These are phyloP conservation scores for Yoshiicerus persimilis DNA, from an alignment of 1,140 invertebrate species.

Conservation along the genomic window DNA sequence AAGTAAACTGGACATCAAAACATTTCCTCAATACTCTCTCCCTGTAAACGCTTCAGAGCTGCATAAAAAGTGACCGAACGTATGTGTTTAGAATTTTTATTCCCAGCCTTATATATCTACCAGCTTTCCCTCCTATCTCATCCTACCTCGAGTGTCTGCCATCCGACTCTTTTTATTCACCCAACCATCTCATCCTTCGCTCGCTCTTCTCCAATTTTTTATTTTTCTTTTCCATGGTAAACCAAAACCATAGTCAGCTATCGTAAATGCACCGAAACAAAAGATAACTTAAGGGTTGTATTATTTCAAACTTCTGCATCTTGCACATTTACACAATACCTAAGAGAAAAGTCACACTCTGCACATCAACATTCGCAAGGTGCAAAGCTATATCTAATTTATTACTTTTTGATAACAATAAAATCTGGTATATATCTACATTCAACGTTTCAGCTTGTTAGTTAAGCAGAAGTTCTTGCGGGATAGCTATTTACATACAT, in stretches of 20 bases:
- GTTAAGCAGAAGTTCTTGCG: no score
- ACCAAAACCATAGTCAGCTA: background rate
- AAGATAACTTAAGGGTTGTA: background rate
- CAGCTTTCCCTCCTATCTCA: background rate
- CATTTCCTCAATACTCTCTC: background rate
- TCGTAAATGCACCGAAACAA: background rate
- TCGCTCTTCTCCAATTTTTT: background rate
- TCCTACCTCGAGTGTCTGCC: background rate
- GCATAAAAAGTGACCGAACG: slow-evolving; percentile 23
- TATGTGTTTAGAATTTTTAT: slow-evolving; percentile 25
- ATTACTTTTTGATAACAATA: background rate
- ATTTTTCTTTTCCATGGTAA: background rate
- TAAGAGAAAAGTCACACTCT: background rate
- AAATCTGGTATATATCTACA: background rate
- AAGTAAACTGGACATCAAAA: slow-evolving; percentile 21
- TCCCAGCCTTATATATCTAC: background rate
- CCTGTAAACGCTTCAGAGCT: slow-evolving; percentile 9
- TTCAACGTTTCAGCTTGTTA: background rate
- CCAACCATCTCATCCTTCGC: background rate
- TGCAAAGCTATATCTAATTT: background rate
- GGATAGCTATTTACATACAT: no score
- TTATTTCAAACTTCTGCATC: background rate
- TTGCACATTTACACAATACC: background rate
- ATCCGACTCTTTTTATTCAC: background rate
- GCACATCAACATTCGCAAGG: background rate